These are phyloP conservation scores for Clarias batrachus DNA, from an alignment of 2,113 vertebrate genomes.

Conservation along the genomic window DNA sequence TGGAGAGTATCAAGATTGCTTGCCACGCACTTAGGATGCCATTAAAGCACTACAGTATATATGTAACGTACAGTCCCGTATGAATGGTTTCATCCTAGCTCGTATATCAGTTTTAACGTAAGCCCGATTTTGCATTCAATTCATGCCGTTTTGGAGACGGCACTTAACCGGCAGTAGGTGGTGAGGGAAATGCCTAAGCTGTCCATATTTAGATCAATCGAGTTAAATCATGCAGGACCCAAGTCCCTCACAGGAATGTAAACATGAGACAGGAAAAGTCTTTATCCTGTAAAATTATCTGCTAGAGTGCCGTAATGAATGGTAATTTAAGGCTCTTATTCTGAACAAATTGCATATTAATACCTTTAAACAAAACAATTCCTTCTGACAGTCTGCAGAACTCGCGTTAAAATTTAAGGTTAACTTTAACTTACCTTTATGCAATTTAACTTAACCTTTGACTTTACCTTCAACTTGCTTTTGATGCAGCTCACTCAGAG, in stretches of 20 bases:
- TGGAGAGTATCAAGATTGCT: background rate
- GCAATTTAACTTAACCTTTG: too few species aligned
- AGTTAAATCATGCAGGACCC: slow-evolving; percentile 59
- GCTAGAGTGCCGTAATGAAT: slow-evolving; percentile 21
- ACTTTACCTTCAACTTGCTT: background rate
- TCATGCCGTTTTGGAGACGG: background rate
- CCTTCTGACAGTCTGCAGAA: background rate
- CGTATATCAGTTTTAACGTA: slow-evolving; percentile 19
- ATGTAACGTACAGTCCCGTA: background rate
- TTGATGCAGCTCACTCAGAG: slow-evolving; percentile 49
- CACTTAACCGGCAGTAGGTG: slow-evolving; percentile 32
- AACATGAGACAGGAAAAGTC: slow-evolving; percentile 57
- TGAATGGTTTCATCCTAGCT: background rate
- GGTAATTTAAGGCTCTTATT: background rate
- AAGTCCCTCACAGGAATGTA: slow-evolving; percentile 61
- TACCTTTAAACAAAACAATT: background rate
- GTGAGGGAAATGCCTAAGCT: slow-evolving; percentile 52
- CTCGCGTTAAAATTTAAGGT: slow-evolving; percentile 35
- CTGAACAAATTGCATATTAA: background rate
- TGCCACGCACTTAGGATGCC: background rate
- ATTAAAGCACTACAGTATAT: slow-evolving; percentile 3
- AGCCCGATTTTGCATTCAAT: background rate
- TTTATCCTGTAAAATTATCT: slow-evolving; percentile 35
- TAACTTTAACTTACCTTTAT: too few species aligned
- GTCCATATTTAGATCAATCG: slow-evolving; percentile 63